Evolutionary conservation across 2,113 vertebrate species (phyloP), one percentile per base, ranked within the genome.

Genomic region (Pteronura brasiliensis): DNA sequence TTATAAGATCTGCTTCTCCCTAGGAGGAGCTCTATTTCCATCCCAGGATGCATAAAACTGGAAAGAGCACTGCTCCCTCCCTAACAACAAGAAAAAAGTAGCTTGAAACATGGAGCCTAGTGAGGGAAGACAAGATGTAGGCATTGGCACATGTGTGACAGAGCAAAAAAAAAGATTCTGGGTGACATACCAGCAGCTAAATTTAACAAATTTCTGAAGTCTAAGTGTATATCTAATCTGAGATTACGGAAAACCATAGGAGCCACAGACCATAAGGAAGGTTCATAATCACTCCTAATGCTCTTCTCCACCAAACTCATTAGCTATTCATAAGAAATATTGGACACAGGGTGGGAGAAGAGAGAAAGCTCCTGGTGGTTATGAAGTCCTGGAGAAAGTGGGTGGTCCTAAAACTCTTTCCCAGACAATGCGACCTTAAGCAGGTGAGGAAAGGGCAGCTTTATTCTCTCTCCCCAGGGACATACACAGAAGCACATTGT

Each of bases 401-500:
- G 0, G 17, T 39, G 36, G 2, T 55, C 8, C 29, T 27, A 42
- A 61, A 63, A 34, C 15, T 0, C 55, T 12, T 2, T 36, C 20
- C 20, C 17, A 55, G 42, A 44, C 1, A 82, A 39, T 27, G 82
- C 31, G 36, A 36, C 21, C 3, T 52, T n/a, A 23, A 61, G 12
- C 10, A 93, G 1, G 34, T 85, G 3, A 7, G 2, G 27, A 55
- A 93, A 79, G 15, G 13, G 4, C 14, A 80, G 21, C 6, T 57
- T 18, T 44, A 42, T 25, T 14, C 49, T 27, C 0, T 15, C 21
- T 23, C 7, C 6, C 13, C 11, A 27, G 55, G 12, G 55, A 59
- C 11, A 18, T 1, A 57, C 10, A 17, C 10, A 36, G 13, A 57
- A 13, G 31, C 52, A 2, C 23, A 36, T 0, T 27, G 0, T 39